Percentiles rank a stretch among this genome's conserved stretches.
Evolutionary conservation across 1,140 invertebrate genomes (phyloP).

Genomic region (Metaphire vulgaris): DNA sequence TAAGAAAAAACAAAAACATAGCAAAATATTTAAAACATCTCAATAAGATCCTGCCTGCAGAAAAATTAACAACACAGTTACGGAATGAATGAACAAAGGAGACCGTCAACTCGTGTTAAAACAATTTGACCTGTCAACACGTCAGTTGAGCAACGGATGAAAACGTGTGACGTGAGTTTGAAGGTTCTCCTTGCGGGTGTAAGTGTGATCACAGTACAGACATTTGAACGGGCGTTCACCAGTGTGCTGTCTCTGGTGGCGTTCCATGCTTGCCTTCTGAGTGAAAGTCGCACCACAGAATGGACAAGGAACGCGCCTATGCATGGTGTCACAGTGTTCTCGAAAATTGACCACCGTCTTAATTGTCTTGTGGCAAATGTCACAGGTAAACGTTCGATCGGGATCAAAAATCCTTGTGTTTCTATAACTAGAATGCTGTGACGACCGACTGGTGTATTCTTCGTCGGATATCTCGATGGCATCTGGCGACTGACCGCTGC

Average conservation of each 20-base stretch:
- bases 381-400: constrained; percentile 9
- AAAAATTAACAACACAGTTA: no score
- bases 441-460: background rate
- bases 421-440: background rate
- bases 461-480: constrained; percentile 5
- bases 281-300: constrained; percentile 17
- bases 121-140: no score
- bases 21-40: no score
- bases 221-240: constrained; percentile 17
- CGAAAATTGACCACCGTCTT: background rate
- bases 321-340: constrained; percentile 6
- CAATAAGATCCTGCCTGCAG: no score
- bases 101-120: no score
- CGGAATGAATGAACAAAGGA: no score
- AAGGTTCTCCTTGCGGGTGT: constrained; percentile 30
- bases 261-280: constrained; percentile 22
- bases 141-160: constrained; percentile 4
- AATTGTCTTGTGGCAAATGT: constrained; percentile 11
- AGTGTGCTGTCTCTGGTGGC: constrained; percentile 20
- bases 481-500: background rate
- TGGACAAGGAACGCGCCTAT: constrained; percentile 17
- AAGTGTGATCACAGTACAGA: constrained; percentile 8
- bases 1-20: no score
- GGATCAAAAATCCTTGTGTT: constrained; percentile 18
- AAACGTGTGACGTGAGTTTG: constrained; percentile 11